A percentile compares a stretch with the other conserved stretches of the same genome.
Evolutionary conservation across 2,888 invertebrate genomes (phyloP).

Genomic region (Oxytorus armatus): DNA sequence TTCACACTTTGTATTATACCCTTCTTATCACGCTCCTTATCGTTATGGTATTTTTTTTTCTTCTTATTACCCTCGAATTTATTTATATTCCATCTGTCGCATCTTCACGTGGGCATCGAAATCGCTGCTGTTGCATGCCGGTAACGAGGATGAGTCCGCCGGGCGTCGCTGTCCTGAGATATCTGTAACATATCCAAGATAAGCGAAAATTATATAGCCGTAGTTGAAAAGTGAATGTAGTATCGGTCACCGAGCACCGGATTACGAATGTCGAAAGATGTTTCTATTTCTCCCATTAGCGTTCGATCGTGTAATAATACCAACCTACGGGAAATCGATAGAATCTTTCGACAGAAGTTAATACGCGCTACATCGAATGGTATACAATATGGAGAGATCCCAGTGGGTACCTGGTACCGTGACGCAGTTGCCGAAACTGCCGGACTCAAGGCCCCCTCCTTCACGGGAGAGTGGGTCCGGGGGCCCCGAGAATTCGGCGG

Average conservation of each 20-base stretch:
- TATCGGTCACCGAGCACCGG: background rate
- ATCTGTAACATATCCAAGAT: conserved; percentile 73
- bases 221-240: background rate
- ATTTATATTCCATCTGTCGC: conserved; percentile 66
- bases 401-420: conserved; percentile 70
- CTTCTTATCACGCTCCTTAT: conserved; percentile 42
- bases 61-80: conserved; percentile 21
- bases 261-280: background rate
- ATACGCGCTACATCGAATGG: conserved; percentile 43
- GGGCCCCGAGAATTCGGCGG: conserved; percentile 60
- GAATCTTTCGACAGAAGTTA: conserved; percentile 40
- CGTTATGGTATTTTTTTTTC: conserved; percentile 18
- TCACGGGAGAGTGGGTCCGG: conserved; percentile 60
- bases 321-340: conserved; percentile 23
- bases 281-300: background rate
- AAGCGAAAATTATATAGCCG: conserved; percentile 3
- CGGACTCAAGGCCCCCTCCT: conserved; percentile 70
- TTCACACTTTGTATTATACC: conserved; percentile 50
- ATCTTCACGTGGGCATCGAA: conserved; percentile 72
- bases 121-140: conserved; percentile 68
- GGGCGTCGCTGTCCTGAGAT: conserved; percentile 72
- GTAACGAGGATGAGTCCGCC: conserved; percentile 42
- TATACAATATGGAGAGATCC: conserved; percentile 51
- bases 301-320: background rate
- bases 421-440: conserved; percentile 81